Percentiles rank a stretch among this genome's conserved stretches.
Evolutionary conservation across 2,888 invertebrate species (phyloP).

Genomic region (Tachystola acroxantha): DNA sequence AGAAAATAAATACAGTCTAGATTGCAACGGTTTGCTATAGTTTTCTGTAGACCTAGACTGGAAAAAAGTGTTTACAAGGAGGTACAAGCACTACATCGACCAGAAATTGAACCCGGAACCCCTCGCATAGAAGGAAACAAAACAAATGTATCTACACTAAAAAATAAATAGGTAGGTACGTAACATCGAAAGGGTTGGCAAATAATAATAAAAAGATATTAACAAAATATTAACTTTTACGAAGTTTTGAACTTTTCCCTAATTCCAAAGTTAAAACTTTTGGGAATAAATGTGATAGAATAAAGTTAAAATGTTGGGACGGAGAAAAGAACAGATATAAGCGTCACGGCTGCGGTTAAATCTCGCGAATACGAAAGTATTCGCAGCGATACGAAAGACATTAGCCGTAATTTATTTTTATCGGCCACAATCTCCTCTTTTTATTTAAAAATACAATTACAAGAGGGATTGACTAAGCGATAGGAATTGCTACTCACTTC

Average conservation of each 20-base stretch:
- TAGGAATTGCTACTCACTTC: too few relatives aligned
- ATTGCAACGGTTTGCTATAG: too few relatives aligned
- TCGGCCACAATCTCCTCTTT: too few relatives aligned
- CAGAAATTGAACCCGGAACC: too few relatives aligned
- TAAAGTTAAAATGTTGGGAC: not conserved
- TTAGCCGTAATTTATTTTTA: not conserved
- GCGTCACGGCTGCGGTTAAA: constrained; percentile 1
- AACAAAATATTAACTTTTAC: not conserved
- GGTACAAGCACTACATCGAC: too few relatives aligned
- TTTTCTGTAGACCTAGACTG: too few relatives aligned
- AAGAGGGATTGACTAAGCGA: too few relatives aligned
- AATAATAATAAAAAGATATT: not conserved
- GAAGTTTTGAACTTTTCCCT: not conserved
- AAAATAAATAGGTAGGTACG: not conserved
- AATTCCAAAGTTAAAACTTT: not conserved
- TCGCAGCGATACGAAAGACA: not conserved
- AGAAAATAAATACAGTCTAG: too few relatives aligned
- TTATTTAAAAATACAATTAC: too few relatives aligned
- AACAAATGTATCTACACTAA: not conserved
- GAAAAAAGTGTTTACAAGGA: too few relatives aligned
- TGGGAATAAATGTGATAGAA: not conserved
- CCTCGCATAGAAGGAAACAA: too few relatives aligned
- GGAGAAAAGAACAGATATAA: not conserved
- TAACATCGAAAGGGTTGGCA: too few relatives aligned
- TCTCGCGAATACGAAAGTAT: not conserved